Evolutionary conservation across 2,113 vertebrate species (phyloP).

Genomic region (Pitta sordida): DNA sequence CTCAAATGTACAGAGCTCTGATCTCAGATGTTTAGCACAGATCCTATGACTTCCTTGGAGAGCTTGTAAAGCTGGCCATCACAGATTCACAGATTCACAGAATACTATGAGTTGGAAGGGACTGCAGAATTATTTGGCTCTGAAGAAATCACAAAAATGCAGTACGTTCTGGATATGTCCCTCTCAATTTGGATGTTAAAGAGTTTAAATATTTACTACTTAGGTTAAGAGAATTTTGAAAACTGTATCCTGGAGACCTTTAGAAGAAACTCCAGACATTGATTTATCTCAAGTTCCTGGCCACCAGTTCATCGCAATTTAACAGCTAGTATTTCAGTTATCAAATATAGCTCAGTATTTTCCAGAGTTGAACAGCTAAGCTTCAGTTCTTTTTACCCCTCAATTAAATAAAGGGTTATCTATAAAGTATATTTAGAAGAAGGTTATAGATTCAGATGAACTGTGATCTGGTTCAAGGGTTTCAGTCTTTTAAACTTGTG

Average conservation of each 20-base stretch:
- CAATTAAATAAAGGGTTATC: background rate
- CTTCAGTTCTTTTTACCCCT: background rate
- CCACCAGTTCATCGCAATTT: background rate
- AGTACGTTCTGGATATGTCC: background rate
- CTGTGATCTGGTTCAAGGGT: background rate
- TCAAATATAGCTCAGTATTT: background rate
- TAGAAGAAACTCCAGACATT: background rate
- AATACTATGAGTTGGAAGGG: no score
- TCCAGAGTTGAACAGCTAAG: background rate
- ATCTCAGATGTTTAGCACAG: background rate
- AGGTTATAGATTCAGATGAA: background rate
- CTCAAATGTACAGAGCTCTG: background rate
- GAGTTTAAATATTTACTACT: background rate
- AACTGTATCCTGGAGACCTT: background rate
- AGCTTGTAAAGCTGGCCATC: fast-evolving
- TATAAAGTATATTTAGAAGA: slow-evolving; percentile 27
- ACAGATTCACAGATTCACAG: no score
- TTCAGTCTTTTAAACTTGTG: slow-evolving; percentile 33
- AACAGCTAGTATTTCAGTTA: background rate
- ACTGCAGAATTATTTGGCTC: background rate
- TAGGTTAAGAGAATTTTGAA: background rate
- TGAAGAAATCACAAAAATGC: fast-evolving
- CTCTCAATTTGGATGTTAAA: background rate
- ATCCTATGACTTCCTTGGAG: background rate
- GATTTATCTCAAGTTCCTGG: background rate